phyloP scores from a whole-genome alignment of 2,888 invertebrate species.

The Sinelater perroti region DNA sequence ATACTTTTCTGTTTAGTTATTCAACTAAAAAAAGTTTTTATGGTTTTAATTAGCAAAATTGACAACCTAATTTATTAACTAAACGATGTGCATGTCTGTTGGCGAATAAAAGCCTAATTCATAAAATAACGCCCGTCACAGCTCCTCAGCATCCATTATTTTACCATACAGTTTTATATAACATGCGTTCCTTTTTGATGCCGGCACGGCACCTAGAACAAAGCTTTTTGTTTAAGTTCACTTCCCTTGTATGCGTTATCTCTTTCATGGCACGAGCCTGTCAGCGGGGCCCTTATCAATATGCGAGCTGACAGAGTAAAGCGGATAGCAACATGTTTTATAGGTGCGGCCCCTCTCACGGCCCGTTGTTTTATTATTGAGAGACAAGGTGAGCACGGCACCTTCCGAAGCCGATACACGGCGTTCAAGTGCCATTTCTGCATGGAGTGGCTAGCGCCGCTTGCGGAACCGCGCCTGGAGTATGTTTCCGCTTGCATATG shows the following conservation, averaged over 20 bases:
- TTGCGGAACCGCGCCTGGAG: background rate
- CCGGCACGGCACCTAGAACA: background rate
- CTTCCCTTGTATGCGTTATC: slow-evolving; percentile 8
- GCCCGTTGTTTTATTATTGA: slow-evolving; percentile 17
- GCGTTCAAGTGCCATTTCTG: background rate
- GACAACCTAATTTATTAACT: no score
- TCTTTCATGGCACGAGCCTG: slow-evolving; percentile 9
- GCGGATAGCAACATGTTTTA: slow-evolving; percentile 16
- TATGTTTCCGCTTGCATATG: background rate
- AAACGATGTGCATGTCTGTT: no score
- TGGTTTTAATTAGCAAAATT: no score
- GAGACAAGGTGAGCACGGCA: slow-evolving; percentile 7
- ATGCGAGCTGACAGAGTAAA: slow-evolving; percentile 10
- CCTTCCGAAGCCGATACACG: slow-evolving; percentile 1
- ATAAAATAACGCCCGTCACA: no score
- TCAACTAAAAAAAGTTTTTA: no score
- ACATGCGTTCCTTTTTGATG: slow-evolving; percentile 3
- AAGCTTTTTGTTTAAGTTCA: slow-evolving; percentile 12
- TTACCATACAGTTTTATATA: no score
- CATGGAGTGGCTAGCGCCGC: background rate
- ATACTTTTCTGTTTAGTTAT: no score
- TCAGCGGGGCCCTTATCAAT: slow-evolving; percentile 17
- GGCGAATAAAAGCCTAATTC: no score
- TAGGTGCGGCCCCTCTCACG: slow-evolving; percentile 2
- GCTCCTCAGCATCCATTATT: no score